phyloP scores from a whole-genome alignment of 2,888 invertebrate genomes.

The Ectobius pallidus region DNA sequence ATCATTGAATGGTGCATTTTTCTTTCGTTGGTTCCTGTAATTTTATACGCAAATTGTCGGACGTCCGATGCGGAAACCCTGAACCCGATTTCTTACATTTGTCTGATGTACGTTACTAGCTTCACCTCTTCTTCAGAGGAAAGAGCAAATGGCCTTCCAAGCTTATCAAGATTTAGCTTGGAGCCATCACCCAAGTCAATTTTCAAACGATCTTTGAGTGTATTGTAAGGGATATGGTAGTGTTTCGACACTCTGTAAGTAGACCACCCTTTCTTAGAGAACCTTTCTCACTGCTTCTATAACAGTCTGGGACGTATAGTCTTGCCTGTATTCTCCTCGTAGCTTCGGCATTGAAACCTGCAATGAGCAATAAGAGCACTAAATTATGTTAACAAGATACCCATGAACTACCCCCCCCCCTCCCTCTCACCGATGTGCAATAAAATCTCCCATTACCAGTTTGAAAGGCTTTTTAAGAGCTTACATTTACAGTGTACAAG shows the following conservation, averaged over 20 bases:
- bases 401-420: no score
- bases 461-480: background rate
- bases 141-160: background rate
- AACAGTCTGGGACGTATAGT: background rate
- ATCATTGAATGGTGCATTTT: background rate
- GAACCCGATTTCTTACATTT: background rate
- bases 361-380: no score
- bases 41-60: background rate
- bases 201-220: background rate
- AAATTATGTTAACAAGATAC: no score
- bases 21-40: background rate
- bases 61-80: background rate
- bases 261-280: conserved; percentile 1
- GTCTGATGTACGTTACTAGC: background rate
- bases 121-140: background rate
- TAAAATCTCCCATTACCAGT: no score
- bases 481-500: background rate
- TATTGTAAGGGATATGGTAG: background rate
- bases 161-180: background rate
- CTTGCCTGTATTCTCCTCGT: background rate
- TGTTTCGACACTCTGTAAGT: background rate
- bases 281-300: background rate
- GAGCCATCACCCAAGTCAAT: background rate
- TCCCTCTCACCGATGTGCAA: no score
- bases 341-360: background rate